A percentile compares a stretch with the other conserved stretches of the same genome.
These are phyloP conservation scores for Homarus americanus DNA, from an alignment of 1,140 invertebrate genomes.

Conservation along the genomic window DNA sequence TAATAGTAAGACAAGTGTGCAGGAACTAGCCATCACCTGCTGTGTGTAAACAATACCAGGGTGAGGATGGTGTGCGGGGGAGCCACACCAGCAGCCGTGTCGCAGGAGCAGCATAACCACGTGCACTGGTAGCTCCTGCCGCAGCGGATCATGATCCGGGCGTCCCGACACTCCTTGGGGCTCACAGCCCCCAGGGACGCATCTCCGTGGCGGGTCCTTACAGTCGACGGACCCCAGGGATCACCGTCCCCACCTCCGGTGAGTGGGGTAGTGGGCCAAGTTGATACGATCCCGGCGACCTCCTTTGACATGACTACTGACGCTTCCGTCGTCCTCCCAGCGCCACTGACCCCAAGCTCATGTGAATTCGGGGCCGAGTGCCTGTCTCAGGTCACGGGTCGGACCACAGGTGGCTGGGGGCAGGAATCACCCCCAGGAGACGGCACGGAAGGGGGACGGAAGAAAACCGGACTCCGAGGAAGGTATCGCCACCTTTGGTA, in stretches of 20 bases:
- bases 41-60: no score
- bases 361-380: neutral
- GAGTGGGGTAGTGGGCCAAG: neutral
- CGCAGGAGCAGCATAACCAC: neutral
- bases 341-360: neutral
- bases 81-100: neutral
- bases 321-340: neutral
- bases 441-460: neutral
- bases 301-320: neutral
- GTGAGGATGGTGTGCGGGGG: neutral
- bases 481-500: neutral
- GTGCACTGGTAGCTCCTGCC: neutral
- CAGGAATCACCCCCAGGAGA: neutral
- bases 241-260: neutral
- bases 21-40: neutral
- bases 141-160: neutral
- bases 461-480: neutral
- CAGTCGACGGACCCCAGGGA: neutral
- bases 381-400: neutral
- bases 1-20: no score
- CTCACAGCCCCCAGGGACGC: neutral
- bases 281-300: neutral
- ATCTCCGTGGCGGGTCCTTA: neutral
- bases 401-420: slow-evolving; percentile 2
- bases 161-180: neutral